Percentiles rank a stretch among this genome's conserved stretches.
Evolutionary conservation across 2,797 vertebrate genomes (phyloP).

Genomic region (Periophthalmus magnuspinnatus): DNA sequence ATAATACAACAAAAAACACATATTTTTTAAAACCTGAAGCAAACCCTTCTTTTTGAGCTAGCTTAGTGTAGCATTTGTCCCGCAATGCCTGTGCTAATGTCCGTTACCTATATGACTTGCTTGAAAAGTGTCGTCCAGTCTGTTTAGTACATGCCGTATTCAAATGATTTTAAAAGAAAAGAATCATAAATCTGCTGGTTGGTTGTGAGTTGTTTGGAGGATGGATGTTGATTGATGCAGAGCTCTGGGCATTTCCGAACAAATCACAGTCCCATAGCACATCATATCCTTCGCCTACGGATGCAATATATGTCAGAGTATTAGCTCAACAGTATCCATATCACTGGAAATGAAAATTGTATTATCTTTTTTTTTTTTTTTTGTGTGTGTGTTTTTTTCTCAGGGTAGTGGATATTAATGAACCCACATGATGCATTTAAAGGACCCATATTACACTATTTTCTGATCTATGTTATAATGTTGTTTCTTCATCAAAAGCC

Average conservation of each 20-base stretch:
- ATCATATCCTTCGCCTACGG: neutral
- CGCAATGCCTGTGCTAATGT: neutral
- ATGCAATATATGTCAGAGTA: neutral
- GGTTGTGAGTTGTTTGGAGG: neutral
- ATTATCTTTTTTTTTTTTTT: neutral
- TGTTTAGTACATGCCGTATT: neutral
- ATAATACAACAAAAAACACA: too few species aligned
- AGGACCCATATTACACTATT: too few species aligned
- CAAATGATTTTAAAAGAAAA: neutral
- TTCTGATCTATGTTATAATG: too few species aligned
- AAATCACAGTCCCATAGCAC: neutral
- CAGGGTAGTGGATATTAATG: neutral
- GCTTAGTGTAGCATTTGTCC: neutral
- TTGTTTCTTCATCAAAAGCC: too few species aligned
- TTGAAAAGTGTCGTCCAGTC: neutral
- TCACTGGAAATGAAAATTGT: neutral
- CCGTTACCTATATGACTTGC: neutral
- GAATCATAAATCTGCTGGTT: neutral
- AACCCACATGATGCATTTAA: neutral
- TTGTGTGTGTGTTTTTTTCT: neutral
- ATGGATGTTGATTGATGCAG: neutral
- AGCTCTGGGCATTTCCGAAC: neutral
- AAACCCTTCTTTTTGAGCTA: neutral
- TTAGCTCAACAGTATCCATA: neutral
- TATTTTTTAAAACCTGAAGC: neutral